Evolutionary conservation across 2,888 invertebrate genomes (phyloP).

Genomic region (Himalopsyche tibetana): DNA sequence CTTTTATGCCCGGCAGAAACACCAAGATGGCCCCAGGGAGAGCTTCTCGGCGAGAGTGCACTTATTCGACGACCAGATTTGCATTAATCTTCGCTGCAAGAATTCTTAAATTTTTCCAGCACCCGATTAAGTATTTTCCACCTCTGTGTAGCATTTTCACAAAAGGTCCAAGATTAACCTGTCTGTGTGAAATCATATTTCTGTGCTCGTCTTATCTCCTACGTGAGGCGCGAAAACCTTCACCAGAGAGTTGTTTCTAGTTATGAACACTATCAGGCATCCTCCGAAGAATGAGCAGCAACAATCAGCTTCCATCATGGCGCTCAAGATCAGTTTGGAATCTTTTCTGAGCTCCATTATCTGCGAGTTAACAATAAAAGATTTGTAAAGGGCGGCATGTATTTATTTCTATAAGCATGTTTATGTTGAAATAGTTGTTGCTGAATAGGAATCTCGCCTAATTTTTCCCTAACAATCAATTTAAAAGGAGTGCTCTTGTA

Average conservation of each 20-base stretch:
- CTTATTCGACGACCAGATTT: constrained; percentile 82
- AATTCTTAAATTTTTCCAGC: constrained; percentile 79
- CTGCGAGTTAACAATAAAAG: constrained; percentile 68
- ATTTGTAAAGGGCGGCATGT: too few relatives aligned
- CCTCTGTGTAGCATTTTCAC: constrained; percentile 68
- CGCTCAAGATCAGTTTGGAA: constrained; percentile 92
- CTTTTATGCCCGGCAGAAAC: constrained; percentile 88
- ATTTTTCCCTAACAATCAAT: too few relatives aligned
- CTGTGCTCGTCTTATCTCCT: neutral
- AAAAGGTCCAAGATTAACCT: constrained; percentile 67
- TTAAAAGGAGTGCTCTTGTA: too few relatives aligned
- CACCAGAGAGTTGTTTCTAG: constrained; percentile 92
- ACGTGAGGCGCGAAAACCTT: neutral
- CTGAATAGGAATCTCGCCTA: too few relatives aligned
- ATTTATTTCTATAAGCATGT: too few relatives aligned
- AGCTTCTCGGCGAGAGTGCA: constrained; percentile 81
- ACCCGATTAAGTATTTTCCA: constrained; percentile 78
- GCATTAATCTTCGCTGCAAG: constrained; percentile 82
- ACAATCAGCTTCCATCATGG: constrained; percentile 90
- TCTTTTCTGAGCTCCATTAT: constrained; percentile 79
- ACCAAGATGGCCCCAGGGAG: constrained; percentile 89
- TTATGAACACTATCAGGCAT: constrained; percentile 87
- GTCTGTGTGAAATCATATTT: neutral
- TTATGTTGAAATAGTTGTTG: too few relatives aligned
- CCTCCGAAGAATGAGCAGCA: constrained; percentile 86